These are phyloP conservation scores for Galemys pyrenaicus DNA, from an alignment of 2,113 vertebrate species.

Conservation along the genomic window DNA sequence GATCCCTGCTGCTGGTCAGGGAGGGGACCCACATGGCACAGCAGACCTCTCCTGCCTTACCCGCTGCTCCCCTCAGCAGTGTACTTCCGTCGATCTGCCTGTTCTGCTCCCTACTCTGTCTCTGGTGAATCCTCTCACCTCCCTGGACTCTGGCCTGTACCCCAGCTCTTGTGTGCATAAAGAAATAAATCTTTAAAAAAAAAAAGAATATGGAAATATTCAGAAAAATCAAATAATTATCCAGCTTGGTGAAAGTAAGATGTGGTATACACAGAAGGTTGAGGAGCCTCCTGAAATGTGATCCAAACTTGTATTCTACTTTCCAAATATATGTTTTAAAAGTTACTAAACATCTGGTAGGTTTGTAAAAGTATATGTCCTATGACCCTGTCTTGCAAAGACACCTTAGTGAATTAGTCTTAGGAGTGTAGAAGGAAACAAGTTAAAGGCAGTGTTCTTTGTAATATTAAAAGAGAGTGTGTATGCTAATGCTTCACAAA, in stretches of 20 bases:
- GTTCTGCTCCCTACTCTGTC: too few species aligned
- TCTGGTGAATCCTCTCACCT: too few species aligned
- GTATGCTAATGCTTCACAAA: neutral
- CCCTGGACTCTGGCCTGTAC: too few species aligned
- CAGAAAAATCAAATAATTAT: neutral
- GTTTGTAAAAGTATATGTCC: too few species aligned
- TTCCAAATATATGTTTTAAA: conserved; percentile 15
- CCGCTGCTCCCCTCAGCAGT: too few species aligned
- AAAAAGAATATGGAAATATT: neutral
- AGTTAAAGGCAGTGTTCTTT: neutral
- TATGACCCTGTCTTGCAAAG: neutral
- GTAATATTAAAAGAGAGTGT: too few species aligned
- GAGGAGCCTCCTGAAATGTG: neutral
- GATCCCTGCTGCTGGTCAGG: too few species aligned
- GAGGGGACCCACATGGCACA: too few species aligned
- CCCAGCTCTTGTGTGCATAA: too few species aligned
- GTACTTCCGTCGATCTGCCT: too few species aligned
- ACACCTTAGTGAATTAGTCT: neutral
- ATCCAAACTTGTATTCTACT: conserved; percentile 1
- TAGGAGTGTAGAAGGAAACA: neutral
- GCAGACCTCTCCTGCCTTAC: too few species aligned
- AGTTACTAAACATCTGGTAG: neutral
- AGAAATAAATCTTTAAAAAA: too few species aligned
- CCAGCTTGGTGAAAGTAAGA: neutral
- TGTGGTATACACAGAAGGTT: neutral